phyloP scores from a whole-genome alignment of 2,113 vertebrate genomes.

The Notothenia coriiceps region DNA sequence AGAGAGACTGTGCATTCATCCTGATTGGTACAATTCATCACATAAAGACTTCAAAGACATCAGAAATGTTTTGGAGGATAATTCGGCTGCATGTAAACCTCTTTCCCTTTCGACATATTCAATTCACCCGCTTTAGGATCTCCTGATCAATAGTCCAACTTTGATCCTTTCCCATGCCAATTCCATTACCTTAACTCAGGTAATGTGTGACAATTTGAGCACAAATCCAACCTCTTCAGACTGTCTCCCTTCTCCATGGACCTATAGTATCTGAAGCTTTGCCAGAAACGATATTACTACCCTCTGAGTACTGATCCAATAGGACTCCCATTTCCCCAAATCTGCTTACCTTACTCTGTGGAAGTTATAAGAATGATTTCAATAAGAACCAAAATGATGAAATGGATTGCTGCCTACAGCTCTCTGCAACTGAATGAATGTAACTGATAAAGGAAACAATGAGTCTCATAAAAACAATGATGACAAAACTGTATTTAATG shows the following conservation, averaged over 20 bases:
- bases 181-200: neutral
- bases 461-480: neutral
- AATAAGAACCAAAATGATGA: neutral
- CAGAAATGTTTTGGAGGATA: too few species aligned
- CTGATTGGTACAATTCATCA: neutral
- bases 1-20: neutral
- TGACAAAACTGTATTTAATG: neutral
- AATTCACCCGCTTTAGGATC: too few species aligned
- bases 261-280: neutral
- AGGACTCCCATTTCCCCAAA: neutral
- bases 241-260: neutral
- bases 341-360: too few species aligned
- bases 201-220: neutral
- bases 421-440: neutral
- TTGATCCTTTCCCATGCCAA: neutral
- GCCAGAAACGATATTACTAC: neutral
- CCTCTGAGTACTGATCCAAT: neutral
- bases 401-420: neutral
- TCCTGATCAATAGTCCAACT: too few species aligned
- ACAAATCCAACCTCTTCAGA: neutral
- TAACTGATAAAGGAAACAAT: neutral
- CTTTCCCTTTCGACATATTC: too few species aligned
- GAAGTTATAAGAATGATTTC: neutral
- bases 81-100: too few species aligned
- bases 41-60: too few species aligned